phyloP scores from a whole-genome alignment of 2,113 vertebrate species.

The Columbina picui region DNA sequence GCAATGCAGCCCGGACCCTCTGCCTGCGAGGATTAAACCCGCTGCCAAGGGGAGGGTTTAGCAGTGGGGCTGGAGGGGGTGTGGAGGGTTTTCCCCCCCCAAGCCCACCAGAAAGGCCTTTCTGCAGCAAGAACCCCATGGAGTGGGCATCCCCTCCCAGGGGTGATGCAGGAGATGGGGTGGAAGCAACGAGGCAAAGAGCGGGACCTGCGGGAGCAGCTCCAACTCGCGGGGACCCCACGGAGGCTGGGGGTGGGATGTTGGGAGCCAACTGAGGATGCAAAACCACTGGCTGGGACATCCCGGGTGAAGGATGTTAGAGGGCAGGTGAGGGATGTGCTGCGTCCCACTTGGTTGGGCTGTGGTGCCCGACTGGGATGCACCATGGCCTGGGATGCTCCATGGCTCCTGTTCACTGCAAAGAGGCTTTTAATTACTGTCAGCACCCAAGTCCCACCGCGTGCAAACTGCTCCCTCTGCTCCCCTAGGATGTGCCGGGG shows the following conservation, averaged over 20 bases:
- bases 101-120: neutral
- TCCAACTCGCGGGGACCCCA: rapidly evolving
- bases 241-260: neutral
- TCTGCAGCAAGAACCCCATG: neutral
- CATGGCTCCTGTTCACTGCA: too few relatives aligned
- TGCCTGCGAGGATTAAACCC: conserved; percentile 63
- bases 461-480: too few relatives aligned
- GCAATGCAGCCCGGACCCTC: conserved; percentile 30
- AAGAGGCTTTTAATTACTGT: too few relatives aligned
- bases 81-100: neutral
- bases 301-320: too few relatives aligned
- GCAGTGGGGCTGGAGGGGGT: neutral
- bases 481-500: too few relatives aligned
- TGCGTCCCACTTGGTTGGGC: too few relatives aligned
- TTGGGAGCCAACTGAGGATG: neutral
- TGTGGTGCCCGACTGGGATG: too few relatives aligned
- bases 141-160: neutral
- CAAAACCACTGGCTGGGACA: neutral
- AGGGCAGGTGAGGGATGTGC: too few relatives aligned
- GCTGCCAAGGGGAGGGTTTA: conserved; percentile 40
- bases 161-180: neutral
- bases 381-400: too few relatives aligned
- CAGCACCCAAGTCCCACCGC: too few relatives aligned
- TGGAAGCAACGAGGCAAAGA: neutral
- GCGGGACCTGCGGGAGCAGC: rapidly evolving